Base-by-base conservation (phyloP, 2,113 vertebrate genomes). In the Pygathrix nemaeus region DNA sequence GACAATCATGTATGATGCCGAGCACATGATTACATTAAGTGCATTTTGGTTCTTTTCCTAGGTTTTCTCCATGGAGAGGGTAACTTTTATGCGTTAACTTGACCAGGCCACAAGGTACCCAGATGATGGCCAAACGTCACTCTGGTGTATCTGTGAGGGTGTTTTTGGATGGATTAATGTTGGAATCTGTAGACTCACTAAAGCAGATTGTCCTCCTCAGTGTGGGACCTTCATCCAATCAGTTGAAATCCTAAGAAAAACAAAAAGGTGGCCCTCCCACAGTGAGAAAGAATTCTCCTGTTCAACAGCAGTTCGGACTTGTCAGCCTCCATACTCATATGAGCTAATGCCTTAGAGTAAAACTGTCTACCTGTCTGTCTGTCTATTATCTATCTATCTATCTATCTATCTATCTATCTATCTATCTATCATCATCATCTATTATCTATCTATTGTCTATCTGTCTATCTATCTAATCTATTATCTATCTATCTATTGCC, bases 151-250 rank as follows among this genome's bases (percentile, higher is more conserved):
- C 55, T 43, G 27, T 59, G 35, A 45, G 75, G 52, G 30, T 86
- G 52, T 14, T 93, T 96, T 86, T 52, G 55, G 21, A 27, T 55
- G 43, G 17, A 45, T 43, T 75, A 43, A 83, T 20, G n/a, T 94
- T 90, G 43, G n/a, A 66, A 55, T 43, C 61, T 90, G 1, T 32
- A 25, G 70, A 70, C 9, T 45, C 43, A 79, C 45, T 52, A 61
- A 73, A 61, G 72, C 38, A 43, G 27, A 66, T 52, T 55, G 8
- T 12, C 30, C 4, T n/a, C 40, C 14, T 35, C 40, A 32, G 35
- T 61, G 38, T 50, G 13, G 6, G 3, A n/a, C 35, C 18, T 13
- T 55, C 25, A 32, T 86, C 23, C n/a, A 81, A 6, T 48, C 5
- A 35, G 4, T 8, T 72, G 30, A 73, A 30, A 6, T 4, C 27